Evolutionary conservation across 2,797 vertebrate species (phyloP).

Genomic region (Pseudochirops cupreus): DNA sequence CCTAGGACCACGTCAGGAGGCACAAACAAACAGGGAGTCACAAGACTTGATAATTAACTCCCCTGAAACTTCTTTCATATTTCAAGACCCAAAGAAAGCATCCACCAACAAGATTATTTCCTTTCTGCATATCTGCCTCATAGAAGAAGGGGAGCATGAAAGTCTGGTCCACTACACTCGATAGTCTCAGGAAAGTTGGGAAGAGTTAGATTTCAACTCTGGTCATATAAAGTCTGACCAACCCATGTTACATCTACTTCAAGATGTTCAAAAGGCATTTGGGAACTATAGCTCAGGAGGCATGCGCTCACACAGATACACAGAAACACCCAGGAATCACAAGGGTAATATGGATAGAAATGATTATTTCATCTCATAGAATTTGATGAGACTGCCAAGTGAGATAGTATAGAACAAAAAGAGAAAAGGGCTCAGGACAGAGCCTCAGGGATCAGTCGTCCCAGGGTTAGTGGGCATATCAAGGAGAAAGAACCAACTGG

Average conservation of each 20-base stretch:
- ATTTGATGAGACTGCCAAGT: background rate
- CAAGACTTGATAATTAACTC: too few species aligned
- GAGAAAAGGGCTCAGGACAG: background rate
- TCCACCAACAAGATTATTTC: too few species aligned
- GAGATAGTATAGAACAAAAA: background rate
- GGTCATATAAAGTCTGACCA: background rate
- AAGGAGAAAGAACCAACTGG: background rate
- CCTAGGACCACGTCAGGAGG: too few species aligned
- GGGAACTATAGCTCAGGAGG: too few species aligned
- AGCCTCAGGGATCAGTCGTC: background rate
- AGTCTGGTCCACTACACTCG: too few species aligned
- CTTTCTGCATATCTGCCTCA: too few species aligned
- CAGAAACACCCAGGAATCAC: background rate
- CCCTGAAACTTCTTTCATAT: too few species aligned
- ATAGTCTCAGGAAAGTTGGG: background rate
- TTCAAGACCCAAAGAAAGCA: too few species aligned
- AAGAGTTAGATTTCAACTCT: background rate
- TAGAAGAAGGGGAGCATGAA: too few species aligned
- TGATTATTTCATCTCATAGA: background rate
- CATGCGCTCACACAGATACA: background rate
- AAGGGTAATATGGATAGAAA: background rate
- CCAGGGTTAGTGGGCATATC: background rate
- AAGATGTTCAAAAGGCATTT: background rate
- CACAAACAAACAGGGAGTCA: too few species aligned
- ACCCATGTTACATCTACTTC: background rate